phyloP scores from a whole-genome alignment of 1,140 invertebrate genomes.

The Bombus fervidus region DNA sequence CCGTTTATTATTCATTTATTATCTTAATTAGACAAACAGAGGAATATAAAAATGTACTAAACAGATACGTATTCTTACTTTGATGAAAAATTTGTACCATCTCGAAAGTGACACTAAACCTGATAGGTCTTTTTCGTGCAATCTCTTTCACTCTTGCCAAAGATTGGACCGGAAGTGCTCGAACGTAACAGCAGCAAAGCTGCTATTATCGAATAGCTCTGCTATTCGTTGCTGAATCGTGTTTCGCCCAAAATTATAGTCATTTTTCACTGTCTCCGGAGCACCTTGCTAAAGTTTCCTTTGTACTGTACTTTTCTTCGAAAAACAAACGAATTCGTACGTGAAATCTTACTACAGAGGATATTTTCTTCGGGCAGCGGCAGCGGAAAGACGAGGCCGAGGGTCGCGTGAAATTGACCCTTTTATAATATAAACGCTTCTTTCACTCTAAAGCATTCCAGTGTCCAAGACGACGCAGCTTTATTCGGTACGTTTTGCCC shows the following conservation, averaged over 20 bases:
- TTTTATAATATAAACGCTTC: conserved; percentile 30
- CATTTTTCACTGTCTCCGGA: neutral
- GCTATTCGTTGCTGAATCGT: no score
- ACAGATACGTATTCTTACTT: neutral
- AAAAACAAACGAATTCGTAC: neutral
- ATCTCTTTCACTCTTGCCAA: neutral
- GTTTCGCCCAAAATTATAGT: neutral
- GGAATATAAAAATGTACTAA: no score
- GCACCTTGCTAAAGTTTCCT: no score
- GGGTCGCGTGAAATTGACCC: conserved; percentile 31
- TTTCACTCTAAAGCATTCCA: neutral
- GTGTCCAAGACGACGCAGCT: neutral
- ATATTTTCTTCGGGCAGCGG: neutral
- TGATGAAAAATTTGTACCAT: neutral
- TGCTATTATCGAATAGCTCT: no score
- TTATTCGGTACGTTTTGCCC: neutral
- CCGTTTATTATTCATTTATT: neutral
- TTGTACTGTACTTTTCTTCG: neutral
- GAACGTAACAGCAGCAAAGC: neutral
- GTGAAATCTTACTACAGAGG: conserved; percentile 1
- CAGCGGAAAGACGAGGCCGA: neutral
- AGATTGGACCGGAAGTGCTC: neutral
- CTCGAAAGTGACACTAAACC: neutral
- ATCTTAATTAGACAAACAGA: neutral
- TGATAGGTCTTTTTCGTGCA: neutral